phyloP scores from a whole-genome alignment of 2,113 vertebrate species.

The Chlorodrepanis virens region DNA sequence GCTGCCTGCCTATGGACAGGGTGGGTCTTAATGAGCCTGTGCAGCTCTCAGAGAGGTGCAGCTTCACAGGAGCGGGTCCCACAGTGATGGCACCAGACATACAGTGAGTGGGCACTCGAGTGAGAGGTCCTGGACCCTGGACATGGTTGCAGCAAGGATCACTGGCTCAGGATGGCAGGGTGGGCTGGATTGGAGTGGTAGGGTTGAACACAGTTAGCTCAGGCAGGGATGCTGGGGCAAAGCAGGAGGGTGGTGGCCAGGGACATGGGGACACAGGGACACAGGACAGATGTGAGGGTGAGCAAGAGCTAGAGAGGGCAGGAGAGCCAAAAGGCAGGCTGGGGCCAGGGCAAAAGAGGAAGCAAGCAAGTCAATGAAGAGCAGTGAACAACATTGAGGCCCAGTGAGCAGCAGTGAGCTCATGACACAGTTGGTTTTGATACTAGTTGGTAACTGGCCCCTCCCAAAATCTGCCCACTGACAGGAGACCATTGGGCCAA shows the following conservation, averaged over 20 bases:
- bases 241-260: neutral
- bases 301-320: neutral
- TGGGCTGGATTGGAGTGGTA: neutral
- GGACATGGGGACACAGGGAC: too few relatives aligned
- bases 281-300: fast-evolving
- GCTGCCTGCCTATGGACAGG: neutral
- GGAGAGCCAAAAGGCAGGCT: neutral
- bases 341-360: neutral
- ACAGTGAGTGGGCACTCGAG: neutral
- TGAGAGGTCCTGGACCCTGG: neutral
- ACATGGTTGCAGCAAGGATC: fast-evolving
- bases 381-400: neutral
- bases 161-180: neutral
- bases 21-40: neutral
- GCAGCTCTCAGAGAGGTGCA: neutral
- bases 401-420: neutral
- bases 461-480: too few relatives aligned
- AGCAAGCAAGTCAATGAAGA: fast-evolving
- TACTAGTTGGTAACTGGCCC: neutral
- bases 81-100: fast-evolving
- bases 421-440: neutral
- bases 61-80: fast-evolving
- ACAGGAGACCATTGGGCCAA: too few relatives aligned
- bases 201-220: too few relatives aligned
- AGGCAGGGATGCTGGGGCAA: neutral